These are phyloP conservation scores for Corythaeola cristata DNA, from an alignment of 2,113 vertebrate species.

Conservation along the genomic window DNA sequence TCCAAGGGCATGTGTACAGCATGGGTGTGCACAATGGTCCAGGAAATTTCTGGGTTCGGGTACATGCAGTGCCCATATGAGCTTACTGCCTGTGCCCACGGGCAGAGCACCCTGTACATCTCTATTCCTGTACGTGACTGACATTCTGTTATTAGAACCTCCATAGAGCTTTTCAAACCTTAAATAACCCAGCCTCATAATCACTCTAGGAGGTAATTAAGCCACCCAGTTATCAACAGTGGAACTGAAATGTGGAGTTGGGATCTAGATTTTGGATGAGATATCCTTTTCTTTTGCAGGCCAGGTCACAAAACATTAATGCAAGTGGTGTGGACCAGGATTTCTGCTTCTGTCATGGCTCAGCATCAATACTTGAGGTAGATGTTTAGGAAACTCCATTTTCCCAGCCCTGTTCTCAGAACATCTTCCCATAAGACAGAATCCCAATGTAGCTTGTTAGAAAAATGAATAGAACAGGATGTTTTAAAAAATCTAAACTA, in stretches of 20 bases:
- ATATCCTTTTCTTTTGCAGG: background rate
- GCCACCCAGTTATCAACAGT: constrained; percentile 3
- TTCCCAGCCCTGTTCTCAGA: background rate
- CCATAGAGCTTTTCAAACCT: constrained; percentile 58
- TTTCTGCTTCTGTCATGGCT: background rate
- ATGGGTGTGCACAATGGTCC: background rate
- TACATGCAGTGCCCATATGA: background rate
- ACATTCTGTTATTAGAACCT: constrained; percentile 43
- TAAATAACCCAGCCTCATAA: constrained; percentile 60
- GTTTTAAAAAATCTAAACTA: background rate
- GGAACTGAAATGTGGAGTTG: constrained; percentile 3
- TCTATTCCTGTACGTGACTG: background rate
- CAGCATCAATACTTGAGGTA: background rate
- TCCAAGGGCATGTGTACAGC: background rate
- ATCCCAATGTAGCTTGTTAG: background rate
- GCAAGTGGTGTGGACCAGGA: background rate
- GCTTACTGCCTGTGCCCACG: fast-evolving
- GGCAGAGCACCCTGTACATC: background rate
- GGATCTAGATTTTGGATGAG: constrained; percentile 44
- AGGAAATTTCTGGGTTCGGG: background rate
- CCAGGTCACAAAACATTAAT: background rate
- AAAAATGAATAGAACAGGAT: background rate
- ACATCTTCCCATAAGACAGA: background rate
- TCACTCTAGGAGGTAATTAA: constrained; percentile 60
- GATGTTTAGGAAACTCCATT: background rate